Evolutionary conservation across 2,797 vertebrate species (phyloP).

Genomic region (Holocentrus rufus): DNA sequence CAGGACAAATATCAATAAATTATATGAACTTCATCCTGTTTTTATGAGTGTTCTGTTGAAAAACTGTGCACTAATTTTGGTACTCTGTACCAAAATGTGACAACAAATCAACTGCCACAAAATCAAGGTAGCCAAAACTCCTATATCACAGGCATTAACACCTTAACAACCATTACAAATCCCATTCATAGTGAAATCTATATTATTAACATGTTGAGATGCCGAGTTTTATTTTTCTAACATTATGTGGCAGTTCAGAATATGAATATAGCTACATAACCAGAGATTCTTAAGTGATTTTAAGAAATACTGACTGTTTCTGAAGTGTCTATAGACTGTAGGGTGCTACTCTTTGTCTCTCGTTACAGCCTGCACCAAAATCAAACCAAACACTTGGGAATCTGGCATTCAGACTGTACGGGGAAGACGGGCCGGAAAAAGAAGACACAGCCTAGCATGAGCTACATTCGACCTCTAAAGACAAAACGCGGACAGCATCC

Average conservation of each 20-base stretch:
- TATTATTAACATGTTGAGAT: too few species aligned
- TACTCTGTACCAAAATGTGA: too few species aligned
- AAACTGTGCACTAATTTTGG: background rate
- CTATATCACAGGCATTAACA: background rate
- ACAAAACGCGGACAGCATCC: background rate
- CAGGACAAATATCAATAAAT: conserved; percentile 1
- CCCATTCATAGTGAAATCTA: too few species aligned
- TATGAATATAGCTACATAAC: background rate
- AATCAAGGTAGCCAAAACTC: background rate
- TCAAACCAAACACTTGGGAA: too few species aligned
- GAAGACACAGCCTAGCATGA: too few species aligned
- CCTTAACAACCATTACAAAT: too few species aligned
- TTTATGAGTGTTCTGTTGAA: background rate
- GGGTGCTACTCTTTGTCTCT: background rate
- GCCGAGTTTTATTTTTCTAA: background rate
- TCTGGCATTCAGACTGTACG: too few species aligned
- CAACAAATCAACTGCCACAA: background rate
- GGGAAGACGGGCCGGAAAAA: too few species aligned
- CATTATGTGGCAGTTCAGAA: background rate
- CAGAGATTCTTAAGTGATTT: background rate
- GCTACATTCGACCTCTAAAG: too few species aligned
- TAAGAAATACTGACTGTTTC: background rate
- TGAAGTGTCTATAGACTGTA: background rate
- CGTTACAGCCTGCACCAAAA: background rate
- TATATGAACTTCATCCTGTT: background rate